These are phyloP conservation scores for Muscidifurax raptorellus DNA, from an alignment of 1,140 invertebrate genomes.

Conservation along the genomic window DNA sequence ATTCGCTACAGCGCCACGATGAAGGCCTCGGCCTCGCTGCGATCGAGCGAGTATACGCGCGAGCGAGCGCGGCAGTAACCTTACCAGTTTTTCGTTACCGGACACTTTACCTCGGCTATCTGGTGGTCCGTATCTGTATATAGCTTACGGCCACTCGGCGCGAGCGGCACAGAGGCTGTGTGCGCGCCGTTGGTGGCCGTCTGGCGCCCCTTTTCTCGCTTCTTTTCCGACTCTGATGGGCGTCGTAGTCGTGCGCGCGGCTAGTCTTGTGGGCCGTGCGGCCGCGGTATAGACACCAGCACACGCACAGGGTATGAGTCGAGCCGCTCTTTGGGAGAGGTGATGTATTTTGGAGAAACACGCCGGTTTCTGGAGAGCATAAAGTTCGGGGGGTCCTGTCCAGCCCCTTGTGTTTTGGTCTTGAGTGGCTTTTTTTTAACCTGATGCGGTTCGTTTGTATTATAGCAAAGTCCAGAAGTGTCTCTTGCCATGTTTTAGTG, in stretches of 20 bases:
- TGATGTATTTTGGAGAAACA: slow-evolving; percentile 23
- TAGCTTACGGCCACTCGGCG: neutral
- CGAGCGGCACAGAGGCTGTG: neutral
- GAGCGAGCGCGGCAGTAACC: slow-evolving; percentile 17
- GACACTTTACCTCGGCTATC: slow-evolving; percentile 35
- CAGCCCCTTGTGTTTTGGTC: too few relatives aligned
- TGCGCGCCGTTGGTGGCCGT: slow-evolving; percentile 58
- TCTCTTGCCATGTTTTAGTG: too few relatives aligned
- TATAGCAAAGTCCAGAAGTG: too few relatives aligned
- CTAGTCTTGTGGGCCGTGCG: neutral
- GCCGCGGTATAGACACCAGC: neutral
- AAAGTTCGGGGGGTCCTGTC: neutral
- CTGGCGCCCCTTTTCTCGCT: slow-evolving; percentile 35
- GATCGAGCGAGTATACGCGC: neutral
- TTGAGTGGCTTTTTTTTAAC: neutral
- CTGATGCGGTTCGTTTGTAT: too few relatives aligned
- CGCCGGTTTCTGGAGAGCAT: neutral
- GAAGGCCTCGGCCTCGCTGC: neutral
- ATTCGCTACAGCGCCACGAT: neutral
- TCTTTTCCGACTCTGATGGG: slow-evolving; percentile 3
- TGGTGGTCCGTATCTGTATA: slow-evolving; percentile 22
- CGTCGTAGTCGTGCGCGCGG: neutral
- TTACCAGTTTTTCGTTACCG: slow-evolving; percentile 52
- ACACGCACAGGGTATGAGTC: too few relatives aligned
- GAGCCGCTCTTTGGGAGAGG: neutral